Evolutionary conservation across 1,140 invertebrate genomes (phyloP).

Genomic region (Phortica variegata): DNA sequence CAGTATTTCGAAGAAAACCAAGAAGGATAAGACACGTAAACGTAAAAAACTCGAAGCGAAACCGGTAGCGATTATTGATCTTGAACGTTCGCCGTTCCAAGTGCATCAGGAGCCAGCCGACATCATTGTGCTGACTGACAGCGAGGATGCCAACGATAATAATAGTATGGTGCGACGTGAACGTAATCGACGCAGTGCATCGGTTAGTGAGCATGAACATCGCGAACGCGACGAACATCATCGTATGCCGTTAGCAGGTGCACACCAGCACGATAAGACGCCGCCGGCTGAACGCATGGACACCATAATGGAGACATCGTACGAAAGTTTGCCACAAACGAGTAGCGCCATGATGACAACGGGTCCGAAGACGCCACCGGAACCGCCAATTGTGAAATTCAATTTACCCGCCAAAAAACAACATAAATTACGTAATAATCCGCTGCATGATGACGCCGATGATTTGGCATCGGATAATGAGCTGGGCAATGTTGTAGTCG

Average conservation of each 20-base stretch:
- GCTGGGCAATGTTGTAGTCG: slow-evolving; percentile 13
- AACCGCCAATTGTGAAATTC: slow-evolving; percentile 69
- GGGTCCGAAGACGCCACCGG: slow-evolving; percentile 74
- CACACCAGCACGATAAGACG: slow-evolving; percentile 39
- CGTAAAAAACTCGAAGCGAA: slow-evolving; percentile 59
- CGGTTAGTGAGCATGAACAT: slow-evolving; percentile 18
- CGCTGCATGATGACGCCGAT: slow-evolving; percentile 61
- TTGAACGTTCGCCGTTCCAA: slow-evolving; percentile 80
- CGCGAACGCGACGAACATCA: slow-evolving; percentile 7
- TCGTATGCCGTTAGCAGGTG: slow-evolving; percentile 17
- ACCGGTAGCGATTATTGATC: slow-evolving; percentile 81
- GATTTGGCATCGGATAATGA: slow-evolving; percentile 49
- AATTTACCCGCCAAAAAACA: slow-evolving; percentile 64
- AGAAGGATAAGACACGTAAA: slow-evolving; percentile 35
- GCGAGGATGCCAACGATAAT: slow-evolving; percentile 64
- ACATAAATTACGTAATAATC: slow-evolving; percentile 65
- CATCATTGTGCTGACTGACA: slow-evolving; percentile 79
- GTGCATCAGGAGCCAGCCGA: slow-evolving; percentile 77
- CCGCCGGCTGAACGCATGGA: slow-evolving; percentile 32
- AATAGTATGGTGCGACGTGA: slow-evolving; percentile 16
- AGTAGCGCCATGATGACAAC: slow-evolving; percentile 15
- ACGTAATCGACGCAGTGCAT: slow-evolving; percentile 16
- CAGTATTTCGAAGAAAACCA: slow-evolving; percentile 23
- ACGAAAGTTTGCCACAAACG: slow-evolving; percentile 34
- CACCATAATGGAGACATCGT: slow-evolving; percentile 47